These are phyloP conservation scores for Cichlasoma orientale DNA, from an alignment of 2,797 vertebrate species.

Conservation along the genomic window DNA sequence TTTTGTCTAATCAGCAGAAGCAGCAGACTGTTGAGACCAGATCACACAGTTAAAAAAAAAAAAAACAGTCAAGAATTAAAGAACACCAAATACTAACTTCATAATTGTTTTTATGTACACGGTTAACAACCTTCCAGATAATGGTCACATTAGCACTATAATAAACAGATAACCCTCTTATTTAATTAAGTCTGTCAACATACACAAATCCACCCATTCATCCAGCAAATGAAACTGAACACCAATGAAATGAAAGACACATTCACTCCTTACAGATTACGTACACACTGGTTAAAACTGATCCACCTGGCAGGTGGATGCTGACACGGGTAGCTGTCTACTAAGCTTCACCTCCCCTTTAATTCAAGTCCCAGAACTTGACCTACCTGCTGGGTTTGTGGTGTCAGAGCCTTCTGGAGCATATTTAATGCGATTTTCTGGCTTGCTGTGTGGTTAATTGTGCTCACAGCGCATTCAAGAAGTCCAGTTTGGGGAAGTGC, in stretches of 20 bases:
- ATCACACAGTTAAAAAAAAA: not conserved
- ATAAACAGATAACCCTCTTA: not conserved
- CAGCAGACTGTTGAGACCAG: constrained; percentile 26
- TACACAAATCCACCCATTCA: not conserved
- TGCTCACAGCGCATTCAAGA: not conserved
- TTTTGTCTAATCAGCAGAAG: constrained; percentile 1
- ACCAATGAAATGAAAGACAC: not conserved
- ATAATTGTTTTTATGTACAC: not conserved
- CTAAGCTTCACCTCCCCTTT: not conserved
- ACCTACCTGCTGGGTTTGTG: not conserved
- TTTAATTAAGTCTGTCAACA: not conserved
- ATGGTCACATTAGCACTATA: rapidly evolving
- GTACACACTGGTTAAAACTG: not conserved
- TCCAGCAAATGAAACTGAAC: not conserved
- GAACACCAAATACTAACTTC: constrained; percentile 15
- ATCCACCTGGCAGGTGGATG: not conserved
- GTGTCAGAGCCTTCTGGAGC: not conserved
- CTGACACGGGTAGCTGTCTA: not conserved
- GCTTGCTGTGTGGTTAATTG: not conserved
- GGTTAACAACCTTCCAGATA: not conserved
- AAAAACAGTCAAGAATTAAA: constrained; percentile 5
- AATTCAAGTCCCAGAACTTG: not conserved
- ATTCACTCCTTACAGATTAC: not conserved
- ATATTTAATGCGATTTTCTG: not conserved
- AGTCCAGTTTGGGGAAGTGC: not conserved